Evolutionary conservation across 2,888 invertebrate species (phyloP), one percentile per base, ranked within the genome.

Genomic region (Latheticus oryzae): DNA sequence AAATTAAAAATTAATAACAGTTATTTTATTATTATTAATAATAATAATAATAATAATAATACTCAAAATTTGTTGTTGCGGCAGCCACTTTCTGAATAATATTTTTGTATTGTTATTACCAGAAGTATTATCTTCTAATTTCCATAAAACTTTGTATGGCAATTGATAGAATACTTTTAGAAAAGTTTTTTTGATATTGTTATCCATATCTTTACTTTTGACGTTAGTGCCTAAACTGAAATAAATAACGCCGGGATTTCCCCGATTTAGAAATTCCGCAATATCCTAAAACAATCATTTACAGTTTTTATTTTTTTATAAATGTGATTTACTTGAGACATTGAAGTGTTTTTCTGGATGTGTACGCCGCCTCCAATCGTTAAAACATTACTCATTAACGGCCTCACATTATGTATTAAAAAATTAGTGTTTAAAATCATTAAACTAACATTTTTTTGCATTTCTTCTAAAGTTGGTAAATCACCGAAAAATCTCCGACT

Each of bases 281-380:
- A 78, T 45, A 38, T 77, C 74, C 79, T 79, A 55, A 30, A 60
- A 19, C 21, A 5, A 5, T 19, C 5, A 5, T 3, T 19, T 5
- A 19, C 21, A 19, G 4, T 19, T 5, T 3, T 3, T 19, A 19
- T 19, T 19, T 19, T 19, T 19, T 19, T 3, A 5, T 19, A 24
- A 24, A 24, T 8, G 2, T 30, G 16, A 32, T 38, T 61, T 69
- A 80, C 81, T 68, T 73, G 53, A 1, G 80, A 79, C 24, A 82
- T 65, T 5, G 76, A 68, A 45, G 78, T 75, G 4, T 72, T 58
- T 2, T 73, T 70, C n/a, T 71, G 73, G 19, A 78, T 68, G 59
- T 80, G 81, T 19, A 78, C 67, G n/a, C 80, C 80, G n/a, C 70
- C 67, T 17, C 80, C 79, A 45, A 80, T 72, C 42, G 74, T 76